A percentile compares a stretch with the other conserved stretches of the same genome.
These are phyloP conservation scores for Dromas ardeola DNA, from an alignment of 2,113 vertebrate genomes.

Conservation along the genomic window DNA sequence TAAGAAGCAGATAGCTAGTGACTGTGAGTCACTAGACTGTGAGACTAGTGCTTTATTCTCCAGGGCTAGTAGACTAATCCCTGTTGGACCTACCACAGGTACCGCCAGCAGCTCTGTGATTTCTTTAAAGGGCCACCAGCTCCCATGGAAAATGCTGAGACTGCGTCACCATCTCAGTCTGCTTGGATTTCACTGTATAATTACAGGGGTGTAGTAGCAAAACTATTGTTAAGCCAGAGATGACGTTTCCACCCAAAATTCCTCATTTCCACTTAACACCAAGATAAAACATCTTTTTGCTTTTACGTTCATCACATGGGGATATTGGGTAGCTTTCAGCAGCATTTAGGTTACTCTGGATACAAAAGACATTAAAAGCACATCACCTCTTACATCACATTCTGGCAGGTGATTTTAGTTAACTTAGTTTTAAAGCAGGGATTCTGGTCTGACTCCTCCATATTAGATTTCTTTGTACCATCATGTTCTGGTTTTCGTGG, in stretches of 20 bases:
- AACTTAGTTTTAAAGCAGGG: background rate
- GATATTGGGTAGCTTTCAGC: background rate
- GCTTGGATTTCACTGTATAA: background rate
- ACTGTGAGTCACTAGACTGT: background rate
- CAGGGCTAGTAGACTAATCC: background rate
- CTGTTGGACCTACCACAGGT: background rate
- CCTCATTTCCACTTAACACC: background rate
- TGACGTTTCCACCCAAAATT: background rate
- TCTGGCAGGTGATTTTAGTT: background rate
- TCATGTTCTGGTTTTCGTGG: background rate
- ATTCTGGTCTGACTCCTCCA: background rate
- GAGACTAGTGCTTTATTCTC: background rate
- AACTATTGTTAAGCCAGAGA: background rate
- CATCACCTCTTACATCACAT: background rate
- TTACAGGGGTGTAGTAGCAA: background rate
- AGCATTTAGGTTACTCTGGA: background rate
- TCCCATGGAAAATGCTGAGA: background rate
- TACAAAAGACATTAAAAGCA: background rate
- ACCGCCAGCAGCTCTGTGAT: fast-evolving
- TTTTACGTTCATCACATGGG: background rate
- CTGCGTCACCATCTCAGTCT: fast-evolving
- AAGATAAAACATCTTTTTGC: background rate
- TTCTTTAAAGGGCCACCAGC: background rate
- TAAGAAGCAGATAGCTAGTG: background rate
- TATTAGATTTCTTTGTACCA: background rate